Evolutionary conservation across 2,888 invertebrate genomes (phyloP), one percentile per base, ranked within the genome.

Genomic region (Eristalinus sepulchralis): DNA sequence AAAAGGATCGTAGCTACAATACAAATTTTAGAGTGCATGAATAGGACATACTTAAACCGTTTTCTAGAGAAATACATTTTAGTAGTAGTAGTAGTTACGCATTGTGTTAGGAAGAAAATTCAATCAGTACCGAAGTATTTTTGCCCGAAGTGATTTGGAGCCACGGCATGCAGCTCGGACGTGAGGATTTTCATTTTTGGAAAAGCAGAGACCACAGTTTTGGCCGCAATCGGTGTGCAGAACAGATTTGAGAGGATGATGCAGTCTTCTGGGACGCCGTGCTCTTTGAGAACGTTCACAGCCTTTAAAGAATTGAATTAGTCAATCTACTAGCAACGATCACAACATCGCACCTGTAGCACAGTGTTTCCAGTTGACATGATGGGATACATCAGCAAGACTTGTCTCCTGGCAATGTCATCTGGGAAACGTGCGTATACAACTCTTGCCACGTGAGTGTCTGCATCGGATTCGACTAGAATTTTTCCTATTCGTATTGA

Each of bases 301-400:
- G 99, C 98, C 94, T 97, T 95, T 75, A 85, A 82, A n/a, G 13
- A 9, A 57, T 3, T 34, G 6, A 27, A 34, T 55, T 63, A 24
- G 68, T 20, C 53, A 8, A 10, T 5, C n/a, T 33, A 36, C 64
- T 24, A 60, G 1, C 24, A 13, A 17, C 6, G 20, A 62, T 6
- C 17, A 3, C 24, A 53, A 66, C 36, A 47, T 24, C 60, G 71
- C 83, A 94, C 94, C 93, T 96, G 95, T 89, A 95, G 96, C 6
- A 99, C 98, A 62, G 99, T 99, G 91, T 98, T 99, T 1, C 99
- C 99, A 0, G 98, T 98, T 87, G 98, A 98, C 98, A 99, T 98
- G 78, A 99, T 99, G 10, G 99, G 99, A 93, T 99, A 99, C 97
- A 99, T 98, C 2, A 99, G 94, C 60, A 99, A 94, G 55, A 99